A percentile compares a stretch with the other conserved stretches of the same genome.
Evolutionary conservation across 2,113 vertebrate genomes (phyloP).

Genomic region (Amphilophus citrinellus): DNA sequence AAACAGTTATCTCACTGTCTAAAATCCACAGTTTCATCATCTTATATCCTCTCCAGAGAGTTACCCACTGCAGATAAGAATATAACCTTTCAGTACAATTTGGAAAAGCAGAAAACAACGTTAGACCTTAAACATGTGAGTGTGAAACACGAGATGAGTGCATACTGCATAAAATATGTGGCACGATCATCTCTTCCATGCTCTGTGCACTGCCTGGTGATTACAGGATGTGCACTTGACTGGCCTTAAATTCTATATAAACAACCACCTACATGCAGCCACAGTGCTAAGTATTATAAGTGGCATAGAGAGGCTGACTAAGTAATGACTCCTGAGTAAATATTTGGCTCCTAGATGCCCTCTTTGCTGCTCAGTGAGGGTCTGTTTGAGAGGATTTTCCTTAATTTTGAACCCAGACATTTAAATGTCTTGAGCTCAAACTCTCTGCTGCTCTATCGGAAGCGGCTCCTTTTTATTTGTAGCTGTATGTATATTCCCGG

Average conservation of each 20-base stretch:
- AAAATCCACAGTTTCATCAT: neutral
- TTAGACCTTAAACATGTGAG: neutral
- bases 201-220: neutral
- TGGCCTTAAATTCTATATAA: slow-evolving; percentile 21
- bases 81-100: neutral
- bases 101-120: neutral
- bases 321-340: slow-evolving; percentile 26
- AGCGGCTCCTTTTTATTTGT: neutral
- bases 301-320: slow-evolving; percentile 3
- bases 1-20: neutral
- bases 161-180: neutral
- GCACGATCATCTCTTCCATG: neutral
- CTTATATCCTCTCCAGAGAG: neutral
- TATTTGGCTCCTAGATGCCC: slow-evolving; percentile 29
- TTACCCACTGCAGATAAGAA: neutral
- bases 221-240: slow-evolving; percentile 27
- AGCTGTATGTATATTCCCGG: too few species aligned
- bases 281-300: slow-evolving; percentile 20
- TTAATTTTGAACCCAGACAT: neutral
- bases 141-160: neutral
- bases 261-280: neutral
- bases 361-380: neutral
- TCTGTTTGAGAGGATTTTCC: neutral
- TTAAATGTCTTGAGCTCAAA: neutral
- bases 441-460: neutral